Conservation (phyloP, 2,888 invertebrate species). For the Sphaerophoria taeniata region DNA sequence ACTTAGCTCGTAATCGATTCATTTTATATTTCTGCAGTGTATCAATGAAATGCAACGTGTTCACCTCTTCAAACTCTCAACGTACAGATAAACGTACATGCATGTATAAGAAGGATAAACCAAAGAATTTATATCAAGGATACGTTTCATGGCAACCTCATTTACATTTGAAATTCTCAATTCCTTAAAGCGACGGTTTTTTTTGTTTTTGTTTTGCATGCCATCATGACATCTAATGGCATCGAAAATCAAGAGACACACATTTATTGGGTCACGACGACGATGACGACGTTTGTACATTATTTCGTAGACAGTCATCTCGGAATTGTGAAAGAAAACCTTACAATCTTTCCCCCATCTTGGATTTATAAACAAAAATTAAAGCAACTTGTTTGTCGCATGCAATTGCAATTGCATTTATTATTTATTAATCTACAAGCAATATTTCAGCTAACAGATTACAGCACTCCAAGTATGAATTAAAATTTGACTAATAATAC, state of each 20-base stretch:
- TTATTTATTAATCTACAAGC: no score
- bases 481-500: no score
- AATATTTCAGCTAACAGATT: no score
- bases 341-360: background rate
- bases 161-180: constrained; percentile 60
- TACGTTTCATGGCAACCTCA: constrained; percentile 1
- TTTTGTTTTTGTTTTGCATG: constrained; percentile 1
- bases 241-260: constrained; percentile 72
- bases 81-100: background rate
- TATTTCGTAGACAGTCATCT: background rate
- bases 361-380: constrained; percentile 15
- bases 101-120: background rate
- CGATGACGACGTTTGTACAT: background rate
- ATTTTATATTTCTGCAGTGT: constrained; percentile 66
- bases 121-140: background rate
- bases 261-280: constrained; percentile 64
- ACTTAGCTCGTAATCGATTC: constrained; percentile 71
- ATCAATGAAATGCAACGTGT: constrained; percentile 61
- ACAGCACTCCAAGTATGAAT: no score
- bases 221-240: constrained; percentile 49
- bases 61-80: constrained; percentile 22
- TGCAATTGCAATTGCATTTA: constrained; percentile 12
- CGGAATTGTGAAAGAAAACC: constrained; percentile 20
- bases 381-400: constrained; percentile 29
- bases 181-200: background rate